Conservation (phyloP, 2,797 vertebrate species). For the Ctenochaetus hawaiiensis region DNA sequence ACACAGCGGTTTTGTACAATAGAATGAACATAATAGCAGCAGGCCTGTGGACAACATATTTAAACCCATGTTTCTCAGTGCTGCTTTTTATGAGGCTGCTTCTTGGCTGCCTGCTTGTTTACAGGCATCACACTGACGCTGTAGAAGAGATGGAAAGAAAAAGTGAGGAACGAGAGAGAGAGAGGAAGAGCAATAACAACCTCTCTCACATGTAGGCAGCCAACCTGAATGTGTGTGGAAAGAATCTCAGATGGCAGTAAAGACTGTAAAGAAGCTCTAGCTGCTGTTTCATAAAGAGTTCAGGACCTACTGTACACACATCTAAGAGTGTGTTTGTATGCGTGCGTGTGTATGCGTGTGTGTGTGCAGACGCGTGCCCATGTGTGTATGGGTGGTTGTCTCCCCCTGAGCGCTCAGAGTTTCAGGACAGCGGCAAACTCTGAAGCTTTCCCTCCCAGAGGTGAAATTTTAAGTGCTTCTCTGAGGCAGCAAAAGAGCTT, state of each 20-base stretch:
- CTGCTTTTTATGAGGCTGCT: background rate
- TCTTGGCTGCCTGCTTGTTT: constrained; percentile 29
- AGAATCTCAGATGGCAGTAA: constrained; percentile 52
- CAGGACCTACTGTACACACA: constrained; percentile 22
- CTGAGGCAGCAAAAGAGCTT: constrained; percentile 51
- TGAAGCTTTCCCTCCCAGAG: constrained; percentile 40
- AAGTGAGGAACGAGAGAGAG: constrained; percentile 9
- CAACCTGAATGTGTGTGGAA: constrained; percentile 42
- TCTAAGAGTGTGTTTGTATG: background rate
- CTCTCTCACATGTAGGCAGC: constrained; percentile 3
- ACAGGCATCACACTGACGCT: constrained; percentile 13
- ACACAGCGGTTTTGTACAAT: constrained; percentile 3
- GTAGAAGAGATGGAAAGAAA: constrained; percentile 10
- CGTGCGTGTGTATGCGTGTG: too few relatives aligned
- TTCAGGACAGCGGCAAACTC: constrained; percentile 42
- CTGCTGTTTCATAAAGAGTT: constrained; percentile 26
- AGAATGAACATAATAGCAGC: constrained; percentile 24
- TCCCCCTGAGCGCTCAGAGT: background rate
- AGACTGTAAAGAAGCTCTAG: constrained; percentile 44
- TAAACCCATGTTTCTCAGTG: constrained; percentile 5
- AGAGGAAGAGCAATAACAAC: background rate
- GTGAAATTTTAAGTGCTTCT: constrained; percentile 60
- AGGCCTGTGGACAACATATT: constrained; percentile 33
- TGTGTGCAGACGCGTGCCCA: background rate
- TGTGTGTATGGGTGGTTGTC: constrained; percentile 20